Evolutionary conservation across 1,140 invertebrate genomes (phyloP), one percentile per base, ranked within the genome.

Genomic region (Drosophila auraria): DNA sequence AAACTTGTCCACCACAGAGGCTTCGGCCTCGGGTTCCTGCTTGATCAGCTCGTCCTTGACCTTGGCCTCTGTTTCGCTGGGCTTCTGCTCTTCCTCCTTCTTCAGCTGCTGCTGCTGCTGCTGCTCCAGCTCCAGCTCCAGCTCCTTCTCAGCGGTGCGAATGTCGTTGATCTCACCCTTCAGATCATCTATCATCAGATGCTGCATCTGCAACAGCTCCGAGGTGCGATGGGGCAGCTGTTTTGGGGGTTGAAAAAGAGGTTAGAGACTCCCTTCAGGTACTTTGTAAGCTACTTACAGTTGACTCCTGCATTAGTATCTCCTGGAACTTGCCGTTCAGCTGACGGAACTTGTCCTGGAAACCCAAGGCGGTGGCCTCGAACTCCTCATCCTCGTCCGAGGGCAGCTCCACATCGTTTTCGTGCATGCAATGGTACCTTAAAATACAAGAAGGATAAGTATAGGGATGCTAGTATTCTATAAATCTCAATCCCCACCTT

Each of bases 291-390:
- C 1, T 9, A 93, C 94, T 94, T 93, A 97, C 97, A 95, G 96
- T 97, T 82, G 96, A 97, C 79, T 97, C 97, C 93, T 97, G 96
- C 51, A 97, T 92, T n/a, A 97, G 92, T 15, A 97, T 94, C 87
- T 95, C 95, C 54, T 96, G 95, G 91, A 97, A 98, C 93, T 97
- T 98, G 81, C 96, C 95, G 74, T 96, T 95, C 94, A 98, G 96
- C 50, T 94, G 94, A 15, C 95, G 94, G 86, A 96, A 97, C 93
- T 97, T 97, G 63, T 95, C 95, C 14, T 97, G 93, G 56, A 97
- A 94, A 87, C 96, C 95, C 83, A 95, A 94, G 1, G 97, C 95
- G 8, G 96, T 96, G 74, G 95, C 94, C 79, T 97, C 96, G 93
- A 97, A 97, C 76, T 96, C 95, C 87, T 97, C 97, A 64, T 96